Percentiles rank a stretch among this genome's conserved stretches.
Conservation (phyloP, 92 coral and sea anemone genomes). For the Desmophyllum pertusum region DNA sequence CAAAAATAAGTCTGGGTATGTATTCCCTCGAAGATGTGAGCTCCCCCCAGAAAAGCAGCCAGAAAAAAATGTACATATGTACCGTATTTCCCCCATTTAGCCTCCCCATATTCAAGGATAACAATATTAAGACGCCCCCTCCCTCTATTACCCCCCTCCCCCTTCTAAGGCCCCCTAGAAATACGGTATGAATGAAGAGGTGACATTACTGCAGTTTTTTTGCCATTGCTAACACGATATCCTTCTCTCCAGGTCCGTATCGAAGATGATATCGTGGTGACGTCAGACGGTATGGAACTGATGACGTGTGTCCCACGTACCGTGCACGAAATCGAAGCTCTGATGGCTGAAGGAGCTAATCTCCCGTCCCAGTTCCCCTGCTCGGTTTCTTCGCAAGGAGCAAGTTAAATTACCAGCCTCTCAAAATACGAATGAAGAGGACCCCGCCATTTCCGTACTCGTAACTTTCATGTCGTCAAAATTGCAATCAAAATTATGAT, state of each 20-base stretch:
- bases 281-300: slow-evolving; percentile 97
- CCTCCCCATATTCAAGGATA: no score
- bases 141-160: no score
- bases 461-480: background rate
- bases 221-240: no score
- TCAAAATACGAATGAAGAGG: background rate
- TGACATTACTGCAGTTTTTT: no score
- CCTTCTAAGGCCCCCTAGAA: no score
- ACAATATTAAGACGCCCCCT: no score
- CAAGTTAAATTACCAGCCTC: background rate
- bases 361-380: slow-evolving; percentile 72
- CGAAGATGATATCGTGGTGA: slow-evolving; percentile 93
- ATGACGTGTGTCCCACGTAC: slow-evolving; percentile 99
- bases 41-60: no score
- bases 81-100: no score
- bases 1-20: no score
- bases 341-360: slow-evolving; percentile 81
- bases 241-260: slow-evolving; percentile 85
- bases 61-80: no score
- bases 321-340: slow-evolving; percentile 91
- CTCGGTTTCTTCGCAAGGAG: slow-evolving; percentile 57
- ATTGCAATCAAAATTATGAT: background rate
- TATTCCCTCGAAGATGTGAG: no score
- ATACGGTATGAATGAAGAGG: no score
- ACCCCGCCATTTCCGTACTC: background rate